phyloP scores from a whole-genome alignment of 2,797 vertebrate species.

The Nannoperca obscura region DNA sequence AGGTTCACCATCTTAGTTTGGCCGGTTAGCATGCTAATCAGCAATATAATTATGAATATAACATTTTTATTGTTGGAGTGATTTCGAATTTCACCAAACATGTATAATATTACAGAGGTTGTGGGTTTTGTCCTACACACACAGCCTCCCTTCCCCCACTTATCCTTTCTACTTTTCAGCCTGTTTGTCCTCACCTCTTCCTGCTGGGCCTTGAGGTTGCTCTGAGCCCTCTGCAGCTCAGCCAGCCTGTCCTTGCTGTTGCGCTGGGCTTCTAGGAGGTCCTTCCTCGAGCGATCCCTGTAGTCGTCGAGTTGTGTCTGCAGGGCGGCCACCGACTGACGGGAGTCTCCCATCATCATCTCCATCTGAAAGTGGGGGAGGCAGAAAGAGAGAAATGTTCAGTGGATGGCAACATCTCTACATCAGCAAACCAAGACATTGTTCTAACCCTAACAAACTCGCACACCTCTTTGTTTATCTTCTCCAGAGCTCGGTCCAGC shows the following conservation, averaged over 20 bases:
- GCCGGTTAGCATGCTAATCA: no score
- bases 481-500: conserved; percentile 90
- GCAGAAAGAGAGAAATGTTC: neutral
- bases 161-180: neutral
- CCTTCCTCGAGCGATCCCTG: conserved; percentile 91
- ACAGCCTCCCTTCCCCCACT: neutral
- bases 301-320: conserved; percentile 92
- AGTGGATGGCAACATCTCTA: neutral
- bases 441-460: neutral
- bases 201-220: conserved; percentile 85
- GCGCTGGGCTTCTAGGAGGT: conserved; percentile 90
- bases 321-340: conserved; percentile 85
- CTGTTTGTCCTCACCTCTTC: conserved; percentile 87
- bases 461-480: conserved; percentile 92
- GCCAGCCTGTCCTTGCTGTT: conserved; percentile 89
- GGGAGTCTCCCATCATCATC: conserved; percentile 88
- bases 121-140: neutral
- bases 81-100: neutral
- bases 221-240: conserved; percentile 90
- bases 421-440: no score
- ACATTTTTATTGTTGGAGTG: neutral
- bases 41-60: no score
- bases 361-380: conserved; percentile 85
- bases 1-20: neutral
- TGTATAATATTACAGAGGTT: neutral